Base-by-base conservation (phyloP, 2,113 vertebrate species). In the Bufo gargarizans region DNA sequence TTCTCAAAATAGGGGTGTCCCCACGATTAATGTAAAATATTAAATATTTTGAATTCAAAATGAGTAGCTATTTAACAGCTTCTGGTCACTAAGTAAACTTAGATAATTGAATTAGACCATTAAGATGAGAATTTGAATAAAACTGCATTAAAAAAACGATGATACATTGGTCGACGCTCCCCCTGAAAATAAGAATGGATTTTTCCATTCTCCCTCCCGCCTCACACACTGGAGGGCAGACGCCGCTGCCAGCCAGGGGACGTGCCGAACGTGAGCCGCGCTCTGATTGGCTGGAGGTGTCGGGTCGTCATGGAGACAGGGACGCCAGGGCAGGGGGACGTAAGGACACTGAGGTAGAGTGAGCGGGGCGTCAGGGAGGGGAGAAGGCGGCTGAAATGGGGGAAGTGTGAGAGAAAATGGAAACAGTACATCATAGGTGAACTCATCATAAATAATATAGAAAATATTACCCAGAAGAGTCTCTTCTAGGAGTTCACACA, bases 251-350 rank as follows among this genome's bases (percentile, higher is more conserved):
- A 77, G 59, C 4, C 77, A 84, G 50, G 88, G 83, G 91, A 92
- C 91, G 91, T 93, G 93, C 87, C 1, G 91, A 91, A 93, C 91
- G 91, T 93, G 93, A 90, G 89, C 89, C 14, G 61, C 83, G 53
- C 85, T 20, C 89, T 89, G 93, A 93, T 93, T 94, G 92, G 92
- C 92, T 89, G 93, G 67, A 22, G 61, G 50, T 84, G 63, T 71
- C 55, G 50, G 17, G 6, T 89, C 3, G 0, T 76, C 86, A 79
- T 0, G 47, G 90, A 89, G 85, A 72, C 84, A 83, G 3, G 0
- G 90, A 90, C 90, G 83, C 17, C 17, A 43, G 0, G 8, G 9
- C 3, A 0, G 0, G 82, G 67, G 82, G 91, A 80, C 3, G 0
- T 85, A 6, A 80, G 79, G 91, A 84, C 88, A 45, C 47, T 8